Evolutionary conservation across 2,113 vertebrate species (phyloP).

Genomic region (Egretta garzetta): DNA sequence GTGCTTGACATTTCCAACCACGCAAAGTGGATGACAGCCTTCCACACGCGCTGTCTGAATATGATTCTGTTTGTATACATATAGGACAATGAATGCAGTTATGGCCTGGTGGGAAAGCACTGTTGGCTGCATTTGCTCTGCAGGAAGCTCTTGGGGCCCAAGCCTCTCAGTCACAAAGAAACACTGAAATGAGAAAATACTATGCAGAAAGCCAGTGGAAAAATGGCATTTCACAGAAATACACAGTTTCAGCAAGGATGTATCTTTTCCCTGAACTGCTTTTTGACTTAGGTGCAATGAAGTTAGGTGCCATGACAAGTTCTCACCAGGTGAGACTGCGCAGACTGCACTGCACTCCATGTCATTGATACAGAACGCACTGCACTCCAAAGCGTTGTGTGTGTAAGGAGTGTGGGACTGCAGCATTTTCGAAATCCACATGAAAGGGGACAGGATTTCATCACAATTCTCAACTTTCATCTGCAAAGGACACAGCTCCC

Average conservation of each 20-base stretch:
- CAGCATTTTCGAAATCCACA: neutral
- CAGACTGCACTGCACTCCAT: neutral
- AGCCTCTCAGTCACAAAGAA: neutral
- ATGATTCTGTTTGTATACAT: neutral
- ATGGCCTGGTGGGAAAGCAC: neutral
- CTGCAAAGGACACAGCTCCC: neutral
- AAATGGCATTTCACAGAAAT: neutral
- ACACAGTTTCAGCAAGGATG: neutral
- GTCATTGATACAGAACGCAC: neutral
- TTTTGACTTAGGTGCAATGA: neutral
- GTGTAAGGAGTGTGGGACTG: neutral
- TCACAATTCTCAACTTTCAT: neutral
- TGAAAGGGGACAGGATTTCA: neutral
- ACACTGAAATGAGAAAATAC: neutral
- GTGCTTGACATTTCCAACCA: neutral
- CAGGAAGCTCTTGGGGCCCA: neutral
- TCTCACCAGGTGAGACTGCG: neutral
- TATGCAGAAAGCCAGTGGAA: neutral
- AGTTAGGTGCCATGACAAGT: neutral
- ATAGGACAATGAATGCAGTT: neutral
- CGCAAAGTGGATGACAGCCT: neutral
- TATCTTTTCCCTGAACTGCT: neutral
- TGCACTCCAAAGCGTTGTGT: rapidly evolving
- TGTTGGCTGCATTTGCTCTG: neutral
- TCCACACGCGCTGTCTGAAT: neutral